Base-by-base conservation (phyloP, 2,888 invertebrate species). In the Oligia strigilis region DNA sequence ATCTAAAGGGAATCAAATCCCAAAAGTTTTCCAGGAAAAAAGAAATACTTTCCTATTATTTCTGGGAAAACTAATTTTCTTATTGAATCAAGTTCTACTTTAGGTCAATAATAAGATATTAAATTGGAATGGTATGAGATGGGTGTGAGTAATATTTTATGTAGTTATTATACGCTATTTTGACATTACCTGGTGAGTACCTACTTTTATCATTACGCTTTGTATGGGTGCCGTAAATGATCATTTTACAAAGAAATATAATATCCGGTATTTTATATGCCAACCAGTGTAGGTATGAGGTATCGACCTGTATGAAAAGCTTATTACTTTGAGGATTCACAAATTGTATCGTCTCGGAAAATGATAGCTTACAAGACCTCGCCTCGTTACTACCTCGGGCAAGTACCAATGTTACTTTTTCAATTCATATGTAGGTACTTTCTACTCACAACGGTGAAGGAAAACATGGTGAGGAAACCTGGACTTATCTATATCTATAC, bases 31-130 rank as follows among this genome's bases (percentile, higher is more conserved):
- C n/a, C 73, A 65, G 36, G 36, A 36, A 36, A 36, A 36, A 36
- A 36, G 4, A 36, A 36, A 36, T 29, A 29, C 29, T 29, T 29
- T 29, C 36, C 36, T 83, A 65, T 17, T 64, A 9, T 49, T 72
- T 65, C n/a, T 69, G 19, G 14, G 43, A 64, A 72, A 43, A 73
- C 23, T 65, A 49, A 43, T 58, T 73, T 82, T 78, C 58, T 72
- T 58, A 72, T 78, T 64, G 29, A 64, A n/a, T 49, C 13, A 23
- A 70, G 46, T 82, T 82, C 19, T 23, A 62, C n/a, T 60, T 19
- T 13, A 43, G 29, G 6, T 60, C 17, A 19, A 46, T 58, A 36
- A 2, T 36, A 36, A 2, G 36, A 36, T 36, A 36, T 3, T 36
- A 36, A 29, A 29, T 29, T 36, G 29, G 46, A 29, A 36, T 52